Evolutionary conservation across 1,140 invertebrate genomes (phyloP).

Genomic region (Agraylea sexmaculata): DNA sequence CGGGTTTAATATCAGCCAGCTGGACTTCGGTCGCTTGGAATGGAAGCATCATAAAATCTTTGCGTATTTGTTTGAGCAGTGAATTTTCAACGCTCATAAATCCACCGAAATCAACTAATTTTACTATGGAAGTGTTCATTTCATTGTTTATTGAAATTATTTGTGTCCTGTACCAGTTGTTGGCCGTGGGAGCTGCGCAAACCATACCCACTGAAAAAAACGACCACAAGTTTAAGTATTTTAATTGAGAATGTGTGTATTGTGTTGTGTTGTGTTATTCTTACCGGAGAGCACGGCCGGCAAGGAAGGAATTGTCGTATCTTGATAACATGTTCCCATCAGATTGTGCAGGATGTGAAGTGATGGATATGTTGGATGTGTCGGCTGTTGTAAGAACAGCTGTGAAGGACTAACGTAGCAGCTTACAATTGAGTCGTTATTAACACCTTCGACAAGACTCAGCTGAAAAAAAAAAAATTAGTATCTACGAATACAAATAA

Average conservation of each 20-base stretch:
- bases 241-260: slow-evolving; percentile 5
- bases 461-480: slow-evolving; percentile 50
- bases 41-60: slow-evolving; percentile 83
- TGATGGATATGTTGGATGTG: slow-evolving; percentile 80
- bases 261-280: slow-evolving; percentile 9
- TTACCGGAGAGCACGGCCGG: slow-evolving; percentile 51
- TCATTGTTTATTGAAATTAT: slow-evolving; percentile 60
- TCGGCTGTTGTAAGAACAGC: slow-evolving; percentile 86
- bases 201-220: slow-evolving; percentile 63
- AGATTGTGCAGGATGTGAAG: slow-evolving; percentile 63
- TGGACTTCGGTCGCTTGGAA: slow-evolving; percentile 94
- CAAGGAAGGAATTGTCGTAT: slow-evolving; percentile 49
- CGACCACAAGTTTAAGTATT: slow-evolving; percentile 13
- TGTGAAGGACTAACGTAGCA: slow-evolving; percentile 73
- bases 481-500: too few species aligned
- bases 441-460: slow-evolving; percentile 77
- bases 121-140: slow-evolving; percentile 62
- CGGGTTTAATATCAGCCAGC: slow-evolving; percentile 76
- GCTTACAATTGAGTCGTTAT: slow-evolving; percentile 82
- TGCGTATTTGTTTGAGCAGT: slow-evolving; percentile 74
- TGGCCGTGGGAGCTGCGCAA: slow-evolving; percentile 70
- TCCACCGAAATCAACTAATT: slow-evolving; percentile 90
- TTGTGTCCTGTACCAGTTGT: slow-evolving; percentile 81
- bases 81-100: slow-evolving; percentile 65
- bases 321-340: slow-evolving; percentile 56